Evolutionary conservation across 2,888 invertebrate species (phyloP), one percentile per base, ranked within the genome.

Genomic region (Apomyelois bistriatella): DNA sequence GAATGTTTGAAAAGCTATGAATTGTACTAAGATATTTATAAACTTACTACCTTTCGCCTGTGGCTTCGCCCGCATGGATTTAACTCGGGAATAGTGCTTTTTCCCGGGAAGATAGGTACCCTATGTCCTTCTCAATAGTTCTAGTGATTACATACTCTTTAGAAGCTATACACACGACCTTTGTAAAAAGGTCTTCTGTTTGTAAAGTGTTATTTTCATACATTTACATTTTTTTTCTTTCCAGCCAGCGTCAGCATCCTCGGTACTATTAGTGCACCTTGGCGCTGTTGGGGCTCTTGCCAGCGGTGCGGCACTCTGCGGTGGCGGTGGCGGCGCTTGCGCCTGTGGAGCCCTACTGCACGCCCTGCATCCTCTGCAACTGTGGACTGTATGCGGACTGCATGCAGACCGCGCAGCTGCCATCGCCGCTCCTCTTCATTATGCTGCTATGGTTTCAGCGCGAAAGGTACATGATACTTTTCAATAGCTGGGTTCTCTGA

Each of bases 351-450:
- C 94, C 57, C 79, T 95, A 41, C 91, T 94, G 58, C 93, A 94
- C 22, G 91, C 95, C 3, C 88, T 96, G 46, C 94, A 95, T 67
- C 95, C 95, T 3, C 88, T 95, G 55, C 93, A 94, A 40, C 85
- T 95, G 59, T 96, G 95, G 95, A 95, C 95, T 1, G 93, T 96
- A 32, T 95, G 95, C 62, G 95, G 95, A 3, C 89, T 96, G 57
- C 95, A 95, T 71, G 95, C 94, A 54, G 95, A 95, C 80, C 90
- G 95, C 57, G 96, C 95, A 59, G 95, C 95, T 57, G 95, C 96
- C 41, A 96, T 96, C 51, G 94, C 95, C 0, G 94, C 95, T 0
- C 96, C 96, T 0, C 80, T 96, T 56, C 95, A 96, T 73, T 96
- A 96, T 79, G 93, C 94, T 22, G 94, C 94, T 50, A 90, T 95